phyloP scores from a whole-genome alignment of 1,140 invertebrate genomes.

The Linepithema humile region DNA sequence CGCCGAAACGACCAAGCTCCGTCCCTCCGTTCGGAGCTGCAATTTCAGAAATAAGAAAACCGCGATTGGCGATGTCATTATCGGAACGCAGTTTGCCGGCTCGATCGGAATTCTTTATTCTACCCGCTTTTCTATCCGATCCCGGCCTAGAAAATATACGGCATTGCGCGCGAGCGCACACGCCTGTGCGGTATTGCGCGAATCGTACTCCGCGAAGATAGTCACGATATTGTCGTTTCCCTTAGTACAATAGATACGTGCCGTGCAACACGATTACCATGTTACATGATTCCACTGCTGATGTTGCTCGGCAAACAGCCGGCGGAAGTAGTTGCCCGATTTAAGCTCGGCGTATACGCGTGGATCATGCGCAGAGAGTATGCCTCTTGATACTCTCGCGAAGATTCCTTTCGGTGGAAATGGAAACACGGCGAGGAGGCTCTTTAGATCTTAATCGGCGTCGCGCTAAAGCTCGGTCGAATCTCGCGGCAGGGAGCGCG shows the following conservation, averaged over 20 bases:
- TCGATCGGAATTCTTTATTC: constrained; percentile 39
- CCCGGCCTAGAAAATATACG: background rate
- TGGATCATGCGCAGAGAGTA: constrained; percentile 11
- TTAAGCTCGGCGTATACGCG: constrained; percentile 14
- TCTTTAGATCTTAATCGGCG: constrained; percentile 51
- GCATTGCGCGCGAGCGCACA: background rate
- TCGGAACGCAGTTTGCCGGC: constrained; percentile 38
- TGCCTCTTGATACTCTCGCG: background rate
- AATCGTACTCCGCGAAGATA: constrained; percentile 7
- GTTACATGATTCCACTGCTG: constrained; percentile 26
- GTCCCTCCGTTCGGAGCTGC: background rate
- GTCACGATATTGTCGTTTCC: constrained; percentile 16
- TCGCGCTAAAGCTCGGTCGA: constrained; percentile 16
- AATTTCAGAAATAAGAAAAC: constrained; percentile 47
- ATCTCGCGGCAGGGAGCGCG: background rate
- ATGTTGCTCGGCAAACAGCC: constrained; percentile 21
- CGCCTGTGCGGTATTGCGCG: constrained; percentile 6
- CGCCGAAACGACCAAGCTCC: constrained; percentile 12
- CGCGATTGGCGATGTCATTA: constrained; percentile 38
- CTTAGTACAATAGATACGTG: constrained; percentile 41
- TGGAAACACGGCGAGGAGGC: constrained; percentile 29
- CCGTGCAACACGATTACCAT: constrained; percentile 34
- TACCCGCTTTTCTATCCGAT: background rate
- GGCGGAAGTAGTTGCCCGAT: constrained; percentile 29
- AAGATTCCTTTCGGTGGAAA: constrained; percentile 29